Evolutionary conservation across 2,888 invertebrate species (phyloP), one percentile per base, ranked within the genome.

Genomic region (Dermolepida albohirtum): DNA sequence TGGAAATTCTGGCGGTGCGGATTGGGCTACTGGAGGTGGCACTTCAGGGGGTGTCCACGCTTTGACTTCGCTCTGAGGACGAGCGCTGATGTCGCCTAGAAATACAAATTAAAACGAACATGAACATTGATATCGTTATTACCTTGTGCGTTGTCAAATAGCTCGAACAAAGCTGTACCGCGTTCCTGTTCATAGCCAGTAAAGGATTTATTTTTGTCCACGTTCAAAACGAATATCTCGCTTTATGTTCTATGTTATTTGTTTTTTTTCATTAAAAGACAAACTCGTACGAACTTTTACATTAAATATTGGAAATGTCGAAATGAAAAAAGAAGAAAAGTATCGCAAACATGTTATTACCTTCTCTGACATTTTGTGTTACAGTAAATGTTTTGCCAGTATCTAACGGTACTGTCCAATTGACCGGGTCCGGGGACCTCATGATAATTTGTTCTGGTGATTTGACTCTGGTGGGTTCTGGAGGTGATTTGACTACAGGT

Each of bases 401-500:
- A 84, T 96, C 96, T 79, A 96, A 87, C 64, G 96, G 95, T 70
- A 96, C 95, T 59, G 95, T 96, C 96, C 96, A 96, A 85, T 95
- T 95, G 78, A 96, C 96, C 62, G 96, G 96, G 85, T 96, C 96
- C 11, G 96, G 96, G 16, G 95, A 95, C 75, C 94, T 89, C 91
- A 95, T 94, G 81, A 95, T 90, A 84, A 95, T 93, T 83, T 95
- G 94, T 81, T 96, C 96, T 0, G 96, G 96, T 10, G 95, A 95
- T 84, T 96, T 96, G 70, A 96, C 95, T 78, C 96, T 86, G 51
- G 96, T 96, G 50, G 96, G 95, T 80, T 96, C 96, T 52, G 96
- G 95, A 0, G 96, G 96, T 16, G 95, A 95, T 83, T 96, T 96
- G 29, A 96, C 93, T 74, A 95, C 90, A 49, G 91, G 91, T 78